Base-by-base conservation (phyloP, 2,888 invertebrate genomes). In the Tridacna gigas region DNA sequence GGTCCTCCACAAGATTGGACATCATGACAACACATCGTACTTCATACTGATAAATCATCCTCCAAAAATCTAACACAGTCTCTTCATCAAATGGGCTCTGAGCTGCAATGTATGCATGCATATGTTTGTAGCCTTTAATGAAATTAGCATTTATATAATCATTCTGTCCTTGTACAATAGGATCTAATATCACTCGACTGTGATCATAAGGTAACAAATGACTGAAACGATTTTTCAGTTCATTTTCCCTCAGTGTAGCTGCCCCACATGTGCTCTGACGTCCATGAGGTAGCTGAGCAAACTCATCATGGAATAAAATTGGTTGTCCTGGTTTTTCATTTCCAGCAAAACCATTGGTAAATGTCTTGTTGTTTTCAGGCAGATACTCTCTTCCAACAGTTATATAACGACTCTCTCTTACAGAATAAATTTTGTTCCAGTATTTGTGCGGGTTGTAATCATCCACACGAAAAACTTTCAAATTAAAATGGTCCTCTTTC, bases 31-130 rank as follows among this genome's bases (percentile, higher is more conserved):
- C 91, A 26, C 95, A 92, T 5, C 92, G 89, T 18, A 94, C 91
- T n/a, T 94, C 91, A 71, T 95, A 94, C 86, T 96, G 95, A 92
- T 94, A 95, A 22, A 96, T 92, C 95, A 96, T 95, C 22, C 95
- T 88, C 96, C 96, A 96, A 86, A 96, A 96, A 84, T 95, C 95
- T 20, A 90, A 89, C 15, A 95, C 93, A 0, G 95, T 95, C 13
- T 93, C 92, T 12, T 95, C 94, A 74, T 94, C 92, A 87, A 92
- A 94, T 0, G 95, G 95, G 79, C 95, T 95, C 90, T 96, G 96
- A 0, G 95, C 95, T 4, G 96, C 95, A 78, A 96, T 96, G 90
- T 95, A 96, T 18, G 93, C 93, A 67, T 94, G 94, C 45, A 92
- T 86, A n/a, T 92, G 92, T 74, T 94, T 93, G 92, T 95, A 96